Percentiles rank a stretch among this genome's conserved stretches.
Conservation (phyloP, 2,113 vertebrate species). For the Perognathus longimembris region DNA sequence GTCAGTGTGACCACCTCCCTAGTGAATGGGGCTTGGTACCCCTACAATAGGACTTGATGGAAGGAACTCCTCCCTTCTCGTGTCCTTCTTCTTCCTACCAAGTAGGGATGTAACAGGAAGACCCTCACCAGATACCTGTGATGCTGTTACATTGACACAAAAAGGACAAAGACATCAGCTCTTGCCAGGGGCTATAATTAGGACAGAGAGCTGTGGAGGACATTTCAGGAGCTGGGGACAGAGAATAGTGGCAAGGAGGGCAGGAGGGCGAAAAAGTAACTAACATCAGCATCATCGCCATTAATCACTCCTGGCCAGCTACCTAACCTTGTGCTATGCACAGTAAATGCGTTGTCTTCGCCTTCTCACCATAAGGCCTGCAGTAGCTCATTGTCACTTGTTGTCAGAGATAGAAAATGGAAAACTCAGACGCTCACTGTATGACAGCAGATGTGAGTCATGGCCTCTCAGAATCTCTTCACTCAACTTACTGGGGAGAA, state of each 20-base stretch:
- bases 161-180: background rate
- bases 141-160: background rate
- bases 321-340: background rate
- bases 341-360: rapidly evolving
- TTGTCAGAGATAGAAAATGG: background rate
- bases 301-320: background rate
- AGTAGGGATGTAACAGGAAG: background rate
- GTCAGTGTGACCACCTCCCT: too few relatives aligned
- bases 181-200: background rate
- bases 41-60: background rate
- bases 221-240: background rate
- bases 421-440: background rate
- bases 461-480: background rate
- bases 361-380: background rate
- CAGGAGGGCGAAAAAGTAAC: background rate
- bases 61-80: background rate
- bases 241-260: background rate
- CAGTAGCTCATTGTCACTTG: background rate
- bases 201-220: background rate
- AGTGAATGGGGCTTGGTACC: too few relatives aligned
- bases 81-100: background rate
- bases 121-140: background rate
- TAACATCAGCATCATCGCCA: rapidly evolving
- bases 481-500: background rate
- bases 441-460: background rate